Evolutionary conservation across 30 jellyfish, hydroid and myxozoan species (phyloP), one percentile per base, ranked within the genome.

Genomic region (Nemopilema nomurai): DNA sequence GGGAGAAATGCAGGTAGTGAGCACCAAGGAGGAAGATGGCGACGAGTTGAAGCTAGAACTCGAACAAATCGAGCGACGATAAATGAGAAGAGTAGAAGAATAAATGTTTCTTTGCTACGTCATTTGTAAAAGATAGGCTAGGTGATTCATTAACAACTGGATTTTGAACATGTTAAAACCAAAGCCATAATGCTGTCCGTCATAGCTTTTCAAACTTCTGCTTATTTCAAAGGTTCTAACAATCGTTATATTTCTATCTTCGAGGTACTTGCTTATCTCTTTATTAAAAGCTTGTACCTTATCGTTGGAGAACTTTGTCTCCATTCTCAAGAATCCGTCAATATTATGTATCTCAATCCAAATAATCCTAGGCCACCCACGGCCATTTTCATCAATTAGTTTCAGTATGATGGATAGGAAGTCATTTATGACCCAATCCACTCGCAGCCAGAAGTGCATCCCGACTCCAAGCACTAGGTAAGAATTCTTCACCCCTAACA

Each of bases 151-250:
- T 8, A 93, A 4, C 67, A 89, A 20, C 21, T 93, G 93, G 19
- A 78, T 77, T 57, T 93, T 93, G 28, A 82, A 75, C 20, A 28
- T 49, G 71, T 93, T 93, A 50, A 93, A 93, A 0, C 97, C 98
- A 1, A 87, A 18, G 3, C 98, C 98, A 79, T 93, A 89, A 67
- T 93, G 98, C 28, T 89, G 92, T 26, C 98, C 98, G 31, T 93
- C 98, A 63, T 93, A 93, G 71, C 98, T 93, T 67, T 72, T 72
- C 29, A 93, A 73, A 62, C 67, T 76, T 24, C 27, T 63, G 63
- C 96, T 89, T 85, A 78, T 79, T 23, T 83, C 95, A 52, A 82
- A 89, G 16, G 98, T 88, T 23, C 90, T 71, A n/a, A 93, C 71
- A 30, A 88, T 86, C 0, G 93, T 67, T 49, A 84, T 80, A 64